These are phyloP conservation scores for Taenaris catops DNA, from an alignment of 2,888 invertebrate genomes.

Conservation along the genomic window DNA sequence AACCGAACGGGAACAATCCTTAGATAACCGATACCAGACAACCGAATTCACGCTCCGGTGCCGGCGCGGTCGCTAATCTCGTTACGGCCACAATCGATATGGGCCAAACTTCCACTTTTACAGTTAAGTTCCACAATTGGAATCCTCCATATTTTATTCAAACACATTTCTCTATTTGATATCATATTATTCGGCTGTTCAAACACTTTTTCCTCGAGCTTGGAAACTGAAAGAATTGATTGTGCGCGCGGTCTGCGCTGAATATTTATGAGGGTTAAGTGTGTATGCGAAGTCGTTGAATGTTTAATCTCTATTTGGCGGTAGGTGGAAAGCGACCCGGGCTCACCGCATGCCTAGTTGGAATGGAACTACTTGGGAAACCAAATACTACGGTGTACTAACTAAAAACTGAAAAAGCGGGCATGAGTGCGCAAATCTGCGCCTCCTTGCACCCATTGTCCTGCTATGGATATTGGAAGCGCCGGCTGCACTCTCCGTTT, in stretches of 20 bases:
- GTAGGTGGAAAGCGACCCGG: slow-evolving; percentile 36
- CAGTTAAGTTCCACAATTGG: slow-evolving; percentile 22
- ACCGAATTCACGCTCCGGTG: slow-evolving; percentile 4
- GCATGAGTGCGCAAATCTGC: too few relatives aligned
- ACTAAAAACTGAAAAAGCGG: too few relatives aligned
- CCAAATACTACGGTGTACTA: too few relatives aligned
- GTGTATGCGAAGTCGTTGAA: slow-evolving; percentile 75
- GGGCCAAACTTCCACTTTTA: slow-evolving; percentile 10
- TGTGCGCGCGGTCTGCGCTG: slow-evolving; percentile 66
- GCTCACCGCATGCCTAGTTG: slow-evolving; percentile 20
- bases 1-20: too few relatives aligned
- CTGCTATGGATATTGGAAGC: too few relatives aligned
- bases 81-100: slow-evolving; percentile 5
- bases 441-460: too few relatives aligned
- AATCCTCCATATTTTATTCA: slow-evolving; percentile 55
- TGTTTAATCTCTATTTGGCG: slow-evolving; percentile 72
- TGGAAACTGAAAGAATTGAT: slow-evolving; percentile 68
- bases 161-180: slow-evolving; percentile 53
- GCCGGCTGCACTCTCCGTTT: too few relatives aligned
- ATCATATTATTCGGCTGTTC: slow-evolving; percentile 63
- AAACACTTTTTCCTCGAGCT: slow-evolving; percentile 62
- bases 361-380: slow-evolving; percentile 25
- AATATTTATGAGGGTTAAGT: slow-evolving; percentile 78
- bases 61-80: slow-evolving; percentile 4
- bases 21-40: slow-evolving; percentile 6